Evolutionary conservation across 2,113 vertebrate genomes (phyloP), one percentile per base, ranked within the genome.

Genomic region (Colaptes auratus): DNA sequence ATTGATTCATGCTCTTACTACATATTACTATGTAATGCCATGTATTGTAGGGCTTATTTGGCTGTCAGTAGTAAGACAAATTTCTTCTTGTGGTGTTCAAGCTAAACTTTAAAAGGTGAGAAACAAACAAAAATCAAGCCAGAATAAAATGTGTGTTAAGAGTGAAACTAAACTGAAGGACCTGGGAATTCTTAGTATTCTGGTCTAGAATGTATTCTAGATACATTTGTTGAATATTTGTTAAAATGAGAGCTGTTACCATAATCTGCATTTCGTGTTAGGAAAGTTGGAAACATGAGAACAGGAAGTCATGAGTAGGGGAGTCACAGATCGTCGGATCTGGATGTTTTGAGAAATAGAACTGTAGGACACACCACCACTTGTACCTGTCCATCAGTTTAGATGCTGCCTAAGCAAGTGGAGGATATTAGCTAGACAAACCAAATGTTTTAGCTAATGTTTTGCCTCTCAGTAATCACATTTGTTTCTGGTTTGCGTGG

Each of bases 291-390:
- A 61, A 86, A 70, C 5, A 3, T 27, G 13, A 67, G 27, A 39
- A 66, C 23, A 84, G 10, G 19, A 23, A 64, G 30, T 64, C 5
- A 11, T 81, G 56, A 18, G 6, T 66, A 58, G 17, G 18, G 20
- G 16, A 75, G 24, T 67, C 59, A 33, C 0, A 3, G 25, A 16
- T 66, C 59, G 30, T 15, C 25, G 36, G 23, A 4, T 72, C 78
- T 91, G 71, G 28, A 30, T 1, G 1, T 58, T 65, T 61, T 36
- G 25, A 7, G 31, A 15, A 61, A 28, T 17, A 86, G 46, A 73
- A 27, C 23, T 44, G 11, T n/a, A 12, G 44, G 76, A 58, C 4
- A 27, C 0, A 0, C 21, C 15, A 23, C 31, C 11, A 4, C 17
- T 82, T 10, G 10, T 7, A 85, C 16, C 55, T 76, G 59, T 61